Evolutionary conservation across 2,797 vertebrate genomes (phyloP).

Genomic region (Miichthys miiuy): DNA sequence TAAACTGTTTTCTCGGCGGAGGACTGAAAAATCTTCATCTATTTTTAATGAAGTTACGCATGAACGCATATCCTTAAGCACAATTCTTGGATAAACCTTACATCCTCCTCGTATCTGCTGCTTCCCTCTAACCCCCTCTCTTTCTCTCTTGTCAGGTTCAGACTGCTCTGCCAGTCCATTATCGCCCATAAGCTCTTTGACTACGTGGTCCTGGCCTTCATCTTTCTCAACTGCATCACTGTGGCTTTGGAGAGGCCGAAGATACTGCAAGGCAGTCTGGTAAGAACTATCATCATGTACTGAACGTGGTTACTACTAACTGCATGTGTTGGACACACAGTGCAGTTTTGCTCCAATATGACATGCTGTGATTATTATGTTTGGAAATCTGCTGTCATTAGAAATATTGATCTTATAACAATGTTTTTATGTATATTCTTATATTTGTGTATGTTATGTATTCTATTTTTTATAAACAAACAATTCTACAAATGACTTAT

Average conservation of each 20-base stretch:
- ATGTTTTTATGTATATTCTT: neutral
- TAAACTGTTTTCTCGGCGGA: neutral
- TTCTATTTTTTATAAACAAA: slow-evolving; percentile 5
- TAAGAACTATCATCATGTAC: slow-evolving; percentile 66
- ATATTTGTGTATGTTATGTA: neutral
- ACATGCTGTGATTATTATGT: neutral
- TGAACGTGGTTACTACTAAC: neutral
- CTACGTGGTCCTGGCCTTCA: slow-evolving; percentile 95
- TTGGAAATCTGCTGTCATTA: too few species aligned
- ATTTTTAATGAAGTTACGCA: neutral
- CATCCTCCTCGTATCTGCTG: neutral
- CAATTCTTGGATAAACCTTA: neutral
- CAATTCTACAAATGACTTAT: neutral
- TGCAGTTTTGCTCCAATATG: neutral
- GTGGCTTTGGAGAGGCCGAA: slow-evolving; percentile 96
- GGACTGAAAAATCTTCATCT: neutral
- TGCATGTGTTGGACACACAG: neutral
- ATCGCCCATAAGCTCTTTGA: slow-evolving; percentile 98
- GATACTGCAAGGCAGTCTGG: slow-evolving; percentile 92
- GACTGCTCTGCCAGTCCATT: slow-evolving; percentile 93
- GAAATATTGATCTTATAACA: neutral
- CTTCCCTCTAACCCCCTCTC: neutral
- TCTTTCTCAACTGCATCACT: slow-evolving; percentile 98
- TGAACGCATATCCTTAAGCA: neutral
- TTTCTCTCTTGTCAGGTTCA: slow-evolving; percentile 86